Evolutionary conservation across 2,113 vertebrate species (phyloP), one percentile per base, ranked within the genome.

Genomic region (Hypocryptadius cinnamomeus): DNA sequence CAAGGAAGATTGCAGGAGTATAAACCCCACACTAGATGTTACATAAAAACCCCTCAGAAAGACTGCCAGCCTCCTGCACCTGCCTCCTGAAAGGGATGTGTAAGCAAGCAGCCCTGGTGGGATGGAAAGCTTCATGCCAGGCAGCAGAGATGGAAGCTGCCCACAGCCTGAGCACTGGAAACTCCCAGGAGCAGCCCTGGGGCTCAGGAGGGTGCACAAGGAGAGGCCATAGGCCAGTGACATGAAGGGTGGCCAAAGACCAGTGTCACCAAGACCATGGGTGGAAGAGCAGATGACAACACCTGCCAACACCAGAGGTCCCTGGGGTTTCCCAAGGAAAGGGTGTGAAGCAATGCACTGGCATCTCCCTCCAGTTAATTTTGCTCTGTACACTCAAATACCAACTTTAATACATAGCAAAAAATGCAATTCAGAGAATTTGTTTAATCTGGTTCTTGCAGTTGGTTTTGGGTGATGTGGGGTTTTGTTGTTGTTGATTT

Each of bases 201-300:
- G 31, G 27, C 40, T 2, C 30, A 9, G 78, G 57, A 80, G 45
- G 9, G 24, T 44, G 42, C 10, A 5, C 2, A 2, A 40, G 44
- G 44, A 92, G n/a, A 68, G 39, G 30, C 73, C 7, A 0, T 24
- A 57, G 57, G 27, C n/a, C 2, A 4, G 60, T 0, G 0, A 24
- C 50, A 15, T 15, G 47, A 47, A 69, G 12, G 8, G 14, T 5
- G 2, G 56, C 80, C 84, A 68, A 64, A 57, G 56, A 44, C 8
- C n/a, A 50, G 13, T 2, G 1, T 68, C 78, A 81, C 22, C 3
- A 6, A 48, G 40, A 24, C 47, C 15, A 3, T 42, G 70, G 37
- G 40, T 85, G 57, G 61, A 71, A 64, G 23, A 68, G 37, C 1
- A 4, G 48, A 47, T 4, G 2, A 23, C 1, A 5, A n/a, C 40